Percentiles rank a stretch among this genome's conserved stretches.
phyloP scores from a whole-genome alignment of 2,797 vertebrate species.

The Pelobates cultripes region DNA sequence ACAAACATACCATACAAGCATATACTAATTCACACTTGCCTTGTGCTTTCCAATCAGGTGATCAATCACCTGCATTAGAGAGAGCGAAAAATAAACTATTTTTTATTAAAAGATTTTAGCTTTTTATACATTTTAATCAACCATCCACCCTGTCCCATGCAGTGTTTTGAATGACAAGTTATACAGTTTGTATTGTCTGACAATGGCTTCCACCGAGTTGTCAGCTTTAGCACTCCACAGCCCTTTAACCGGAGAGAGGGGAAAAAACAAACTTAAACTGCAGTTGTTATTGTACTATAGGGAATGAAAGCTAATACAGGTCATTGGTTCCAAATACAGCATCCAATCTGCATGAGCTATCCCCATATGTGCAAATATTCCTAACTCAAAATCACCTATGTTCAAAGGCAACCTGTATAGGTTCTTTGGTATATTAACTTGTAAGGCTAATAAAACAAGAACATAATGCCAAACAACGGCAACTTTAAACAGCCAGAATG shows the following conservation, averaged over 20 bases:
- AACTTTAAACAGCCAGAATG: too few relatives aligned
- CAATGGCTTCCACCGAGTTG: background rate
- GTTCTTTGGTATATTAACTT: too few relatives aligned
- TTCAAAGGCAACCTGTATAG: background rate
- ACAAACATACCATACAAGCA: background rate
- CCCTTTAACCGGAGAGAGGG: background rate
- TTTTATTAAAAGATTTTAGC: background rate
- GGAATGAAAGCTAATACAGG: background rate
- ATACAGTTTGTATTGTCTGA: background rate
- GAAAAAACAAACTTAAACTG: background rate
- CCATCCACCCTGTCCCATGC: slow-evolving; percentile 2
- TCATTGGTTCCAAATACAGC: too few relatives aligned
- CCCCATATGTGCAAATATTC: background rate
- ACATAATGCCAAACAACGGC: too few relatives aligned
- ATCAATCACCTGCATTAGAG: background rate
- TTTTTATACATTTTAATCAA: background rate
- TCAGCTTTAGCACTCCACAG: too few relatives aligned
- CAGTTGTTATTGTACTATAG: background rate
- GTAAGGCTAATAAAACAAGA: too few relatives aligned
- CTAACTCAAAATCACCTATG: background rate
- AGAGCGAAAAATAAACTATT: background rate
- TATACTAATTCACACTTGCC: slow-evolving; percentile 5
- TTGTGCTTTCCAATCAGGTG: too few relatives aligned
- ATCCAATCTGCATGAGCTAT: background rate
- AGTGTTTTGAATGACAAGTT: background rate